phyloP scores from a whole-genome alignment of 2,113 vertebrate species.

The Catharus bicknelli region DNA sequence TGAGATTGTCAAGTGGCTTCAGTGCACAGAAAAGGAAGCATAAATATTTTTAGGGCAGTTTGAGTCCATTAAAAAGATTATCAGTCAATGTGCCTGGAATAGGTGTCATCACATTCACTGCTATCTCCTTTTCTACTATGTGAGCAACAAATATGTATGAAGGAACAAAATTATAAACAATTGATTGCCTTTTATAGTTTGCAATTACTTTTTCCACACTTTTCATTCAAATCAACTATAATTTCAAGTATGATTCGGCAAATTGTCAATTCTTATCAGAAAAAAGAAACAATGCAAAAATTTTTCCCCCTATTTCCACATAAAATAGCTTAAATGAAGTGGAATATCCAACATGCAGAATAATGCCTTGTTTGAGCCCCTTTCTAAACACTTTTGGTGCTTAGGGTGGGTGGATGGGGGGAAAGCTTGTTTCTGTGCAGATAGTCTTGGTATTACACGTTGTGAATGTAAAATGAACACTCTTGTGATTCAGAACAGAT shows the following conservation, averaged over 20 bases:
- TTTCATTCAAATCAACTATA: not conserved
- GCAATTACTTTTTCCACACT: not conserved
- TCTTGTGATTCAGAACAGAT: not conserved
- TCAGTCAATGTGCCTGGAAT: not conserved
- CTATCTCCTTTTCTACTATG: not conserved
- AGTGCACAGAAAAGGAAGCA: not conserved
- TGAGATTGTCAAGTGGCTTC: not conserved
- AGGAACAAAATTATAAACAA: not conserved
- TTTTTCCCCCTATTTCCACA: not conserved
- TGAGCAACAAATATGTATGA: not conserved
- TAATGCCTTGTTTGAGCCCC: not conserved
- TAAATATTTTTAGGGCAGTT: not conserved
- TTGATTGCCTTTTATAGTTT: not conserved
- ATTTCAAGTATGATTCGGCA: not conserved
- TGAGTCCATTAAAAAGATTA: not conserved
- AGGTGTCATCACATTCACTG: too few relatives aligned
- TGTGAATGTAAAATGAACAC: rapidly evolving
- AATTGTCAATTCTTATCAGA: not conserved
- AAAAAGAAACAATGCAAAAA: not conserved
- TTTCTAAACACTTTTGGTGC: not conserved
- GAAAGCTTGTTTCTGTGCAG: not conserved
- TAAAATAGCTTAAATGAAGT: not conserved
- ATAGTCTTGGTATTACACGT: not conserved
- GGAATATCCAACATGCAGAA: not conserved
- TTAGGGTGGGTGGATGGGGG: not conserved